Percentiles rank a stretch among this genome's conserved stretches.
Evolutionary conservation across 2,797 vertebrate species (phyloP).

Genomic region (Neostethus bicornis): DNA sequence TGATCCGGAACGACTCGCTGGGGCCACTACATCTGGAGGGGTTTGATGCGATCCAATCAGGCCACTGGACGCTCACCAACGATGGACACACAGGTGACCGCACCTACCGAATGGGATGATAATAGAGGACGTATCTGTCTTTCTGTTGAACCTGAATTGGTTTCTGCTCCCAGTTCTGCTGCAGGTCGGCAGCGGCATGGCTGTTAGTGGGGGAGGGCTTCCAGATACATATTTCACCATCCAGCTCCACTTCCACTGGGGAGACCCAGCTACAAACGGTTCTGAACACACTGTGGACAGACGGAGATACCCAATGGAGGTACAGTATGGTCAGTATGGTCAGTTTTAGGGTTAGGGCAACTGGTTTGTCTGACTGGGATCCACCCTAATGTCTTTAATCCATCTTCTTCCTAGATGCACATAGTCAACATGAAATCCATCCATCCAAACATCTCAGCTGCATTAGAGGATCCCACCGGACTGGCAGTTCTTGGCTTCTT

Average conservation of each 20-base stretch:
- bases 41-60: constrained; percentile 77
- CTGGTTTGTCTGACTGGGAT: not conserved
- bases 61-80: constrained; percentile 83
- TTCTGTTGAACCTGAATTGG: not conserved
- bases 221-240: constrained; percentile 76
- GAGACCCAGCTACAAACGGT: constrained; percentile 73
- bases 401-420: constrained; percentile 78
- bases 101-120: not conserved
- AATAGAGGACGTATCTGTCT: rapidly evolving
- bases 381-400: constrained; percentile 13
- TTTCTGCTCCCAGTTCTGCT: constrained; percentile 76
- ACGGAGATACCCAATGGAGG: constrained; percentile 85
- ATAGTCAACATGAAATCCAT: constrained; percentile 84
- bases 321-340: constrained; percentile 71
- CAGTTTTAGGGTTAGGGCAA: constrained; percentile 13
- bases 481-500: constrained; percentile 86
- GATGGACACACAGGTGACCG: constrained; percentile 84
- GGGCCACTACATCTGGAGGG: constrained; percentile 80
- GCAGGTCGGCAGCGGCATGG: constrained; percentile 75
- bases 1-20: constrained; percentile 72
- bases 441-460: constrained; percentile 78
- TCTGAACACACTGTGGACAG: constrained; percentile 86
- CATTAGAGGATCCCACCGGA: constrained; percentile 79
- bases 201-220: constrained; percentile 83
- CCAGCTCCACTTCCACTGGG: constrained; percentile 92